phyloP scores from a whole-genome alignment of 1,140 invertebrate genomes.

The Centruroides vittatus region DNA sequence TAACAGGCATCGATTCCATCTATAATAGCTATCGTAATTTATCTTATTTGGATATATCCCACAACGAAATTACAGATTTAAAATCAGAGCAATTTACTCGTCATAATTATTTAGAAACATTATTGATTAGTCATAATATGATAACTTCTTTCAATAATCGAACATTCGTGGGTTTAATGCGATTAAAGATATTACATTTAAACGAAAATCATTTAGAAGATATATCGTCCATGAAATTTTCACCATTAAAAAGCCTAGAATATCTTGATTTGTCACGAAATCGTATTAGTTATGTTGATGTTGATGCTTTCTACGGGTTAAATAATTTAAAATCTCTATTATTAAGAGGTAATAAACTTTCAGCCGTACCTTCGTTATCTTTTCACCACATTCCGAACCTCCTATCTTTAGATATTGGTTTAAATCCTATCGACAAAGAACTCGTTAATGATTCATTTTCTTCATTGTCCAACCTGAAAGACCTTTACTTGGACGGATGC shows the following conservation, averaged over 20 bases:
- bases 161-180: slow-evolving; percentile 53
- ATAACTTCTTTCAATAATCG: slow-evolving; percentile 51
- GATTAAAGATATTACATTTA: slow-evolving; percentile 55
- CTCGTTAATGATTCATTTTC: slow-evolving; percentile 52
- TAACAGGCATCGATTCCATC: no score
- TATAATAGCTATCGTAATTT: no score
- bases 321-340: slow-evolving; percentile 63
- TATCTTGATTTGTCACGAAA: slow-evolving; percentile 56
- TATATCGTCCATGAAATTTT: slow-evolving; percentile 59
- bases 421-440: slow-evolving; percentile 42
- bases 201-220: slow-evolving; percentile 58
- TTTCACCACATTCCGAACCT: slow-evolving; percentile 56
- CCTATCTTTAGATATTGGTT: slow-evolving; percentile 52
- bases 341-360: slow-evolving; percentile 59
- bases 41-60: no score
- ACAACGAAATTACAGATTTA: no score
- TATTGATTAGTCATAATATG: slow-evolving; percentile 44
- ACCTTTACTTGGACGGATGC: slow-evolving; percentile 62
- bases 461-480: slow-evolving; percentile 38
- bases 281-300: slow-evolving; percentile 52
- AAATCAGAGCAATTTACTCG: no score
- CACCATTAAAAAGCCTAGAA: slow-evolving; percentile 49
- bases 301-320: slow-evolving; percentile 70
- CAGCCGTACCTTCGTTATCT: slow-evolving; percentile 46
- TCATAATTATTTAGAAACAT: slow-evolving; percentile 26